Percentiles rank a stretch among this genome's conserved stretches.
Conservation (phyloP, 2,113 vertebrate genomes). For the Chloroceryle aenea region DNA sequence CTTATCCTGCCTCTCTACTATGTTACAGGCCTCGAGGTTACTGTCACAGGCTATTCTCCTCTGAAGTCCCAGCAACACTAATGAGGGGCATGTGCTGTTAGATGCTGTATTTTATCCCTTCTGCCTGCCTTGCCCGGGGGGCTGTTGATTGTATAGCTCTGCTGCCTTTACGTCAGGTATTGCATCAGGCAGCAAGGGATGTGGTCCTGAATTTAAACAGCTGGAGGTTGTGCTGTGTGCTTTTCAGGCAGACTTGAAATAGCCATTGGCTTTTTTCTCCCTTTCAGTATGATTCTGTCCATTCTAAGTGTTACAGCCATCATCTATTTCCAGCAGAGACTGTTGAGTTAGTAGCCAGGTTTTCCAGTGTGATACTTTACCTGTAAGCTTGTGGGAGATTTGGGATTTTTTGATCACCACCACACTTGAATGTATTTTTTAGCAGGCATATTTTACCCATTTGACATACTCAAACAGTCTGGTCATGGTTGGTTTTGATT, state of each 20-base stretch:
- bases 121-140: background rate
- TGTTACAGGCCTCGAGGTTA: background rate
- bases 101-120: background rate
- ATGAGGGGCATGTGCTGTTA: background rate
- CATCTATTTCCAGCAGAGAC: background rate
- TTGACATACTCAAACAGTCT: background rate
- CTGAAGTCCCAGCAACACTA: background rate
- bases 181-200: background rate
- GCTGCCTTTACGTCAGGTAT: background rate
- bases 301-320: background rate
- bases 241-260: background rate
- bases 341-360: background rate
- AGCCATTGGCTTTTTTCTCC: background rate
- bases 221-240: background rate
- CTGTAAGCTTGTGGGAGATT: background rate
- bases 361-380: background rate
- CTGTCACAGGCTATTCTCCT: background rate
- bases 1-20: background rate
- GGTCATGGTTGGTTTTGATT: background rate
- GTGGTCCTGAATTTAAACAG: constrained; percentile 2
- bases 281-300: background rate
- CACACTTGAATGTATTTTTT: background rate
- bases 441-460: background rate
- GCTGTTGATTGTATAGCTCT: background rate
- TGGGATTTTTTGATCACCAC: background rate